Base-by-base conservation (phyloP, 2,888 invertebrate species). In the Eurois occulta region DNA sequence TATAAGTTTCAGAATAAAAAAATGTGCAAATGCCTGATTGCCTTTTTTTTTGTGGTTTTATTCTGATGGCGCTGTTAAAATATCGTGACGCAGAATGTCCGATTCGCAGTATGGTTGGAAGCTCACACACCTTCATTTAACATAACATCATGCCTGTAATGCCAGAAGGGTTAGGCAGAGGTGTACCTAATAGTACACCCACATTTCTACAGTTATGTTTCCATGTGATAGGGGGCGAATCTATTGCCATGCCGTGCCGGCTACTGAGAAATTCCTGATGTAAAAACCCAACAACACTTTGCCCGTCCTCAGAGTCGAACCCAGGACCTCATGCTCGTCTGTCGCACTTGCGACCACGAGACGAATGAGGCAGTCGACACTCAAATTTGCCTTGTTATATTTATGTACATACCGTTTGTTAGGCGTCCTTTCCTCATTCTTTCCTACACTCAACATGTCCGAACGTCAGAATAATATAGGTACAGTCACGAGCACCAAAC, bases 11-110 rank as follows among this genome's bases (percentile, higher is more conserved):
- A 73, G 69, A 69, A 67, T 69, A 75, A 66, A 41, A n/a, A 41
- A 38, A 8, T 16, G 35, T 77, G 48, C 4, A 35, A 46, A 18
- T 43, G 28, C 18, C 0, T n/a, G 64, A 38, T 58, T n/a, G n/a
- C n/a, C n/a, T n/a, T 46, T 81, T 1, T 68, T 73, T 66, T 66
- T 48, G 46, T 62, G 2, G 66, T 82, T 83, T 78, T 75, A 75
- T 78, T 81, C 72, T 32, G 21, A 67, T 46, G 21, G 4, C 21
- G 32, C 21, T 7, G 18, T 32, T 60, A 7, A 18, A 28, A 8
- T 28, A 2, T 16, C 28, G 28, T 58, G n/a, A 55, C 5, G 2
- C 2, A 28, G 55, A 6, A 28, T 16, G 16, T 58, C 7, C 7
- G 7, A 58, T 16, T 16, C 1, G 28, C 28, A 28, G 28, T 58